A percentile compares a stretch with the other conserved stretches of the same genome.
phyloP scores from a whole-genome alignment of 2,888 invertebrate species.

The Melieria omissa region DNA sequence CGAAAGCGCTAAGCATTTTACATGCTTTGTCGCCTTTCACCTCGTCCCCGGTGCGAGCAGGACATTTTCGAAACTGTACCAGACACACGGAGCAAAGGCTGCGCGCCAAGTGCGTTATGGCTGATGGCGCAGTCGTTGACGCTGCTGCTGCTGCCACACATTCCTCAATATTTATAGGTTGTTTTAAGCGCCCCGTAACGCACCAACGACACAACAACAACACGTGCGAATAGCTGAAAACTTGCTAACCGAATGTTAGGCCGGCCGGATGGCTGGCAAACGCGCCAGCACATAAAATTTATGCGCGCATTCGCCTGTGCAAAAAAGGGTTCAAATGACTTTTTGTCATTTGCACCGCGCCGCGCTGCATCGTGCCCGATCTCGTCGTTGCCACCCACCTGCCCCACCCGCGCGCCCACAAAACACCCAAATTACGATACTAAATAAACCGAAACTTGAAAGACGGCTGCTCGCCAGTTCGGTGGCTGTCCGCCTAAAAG shows the following conservation, averaged over 20 bases:
- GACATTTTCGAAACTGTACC: background rate
- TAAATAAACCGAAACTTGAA: constrained; percentile 19
- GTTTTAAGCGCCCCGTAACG: constrained; percentile 5
- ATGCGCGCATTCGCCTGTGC: constrained; percentile 7
- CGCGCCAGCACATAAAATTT: constrained; percentile 26
- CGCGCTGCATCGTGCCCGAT: background rate
- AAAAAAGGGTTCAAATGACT: background rate
- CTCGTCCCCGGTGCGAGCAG: background rate
- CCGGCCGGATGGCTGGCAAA: too few species aligned
- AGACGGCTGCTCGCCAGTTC: background rate
- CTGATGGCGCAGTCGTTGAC: background rate
- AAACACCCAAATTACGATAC: background rate
- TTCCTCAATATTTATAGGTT: constrained; percentile 34
- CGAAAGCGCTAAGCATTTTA: too few species aligned
- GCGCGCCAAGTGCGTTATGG: background rate
- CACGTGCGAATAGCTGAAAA: too few species aligned
- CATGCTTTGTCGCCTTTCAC: background rate
- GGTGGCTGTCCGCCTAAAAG: background rate
- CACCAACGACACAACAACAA: background rate
- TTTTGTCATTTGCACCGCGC: background rate
- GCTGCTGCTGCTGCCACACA: background rate
- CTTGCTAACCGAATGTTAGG: too few species aligned
- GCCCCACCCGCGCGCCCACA: background rate
- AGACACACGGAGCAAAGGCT: background rate
- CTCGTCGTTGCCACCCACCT: background rate